Conservation (phyloP, 2,888 invertebrate species). For the Pseudococcus longispinus region DNA sequence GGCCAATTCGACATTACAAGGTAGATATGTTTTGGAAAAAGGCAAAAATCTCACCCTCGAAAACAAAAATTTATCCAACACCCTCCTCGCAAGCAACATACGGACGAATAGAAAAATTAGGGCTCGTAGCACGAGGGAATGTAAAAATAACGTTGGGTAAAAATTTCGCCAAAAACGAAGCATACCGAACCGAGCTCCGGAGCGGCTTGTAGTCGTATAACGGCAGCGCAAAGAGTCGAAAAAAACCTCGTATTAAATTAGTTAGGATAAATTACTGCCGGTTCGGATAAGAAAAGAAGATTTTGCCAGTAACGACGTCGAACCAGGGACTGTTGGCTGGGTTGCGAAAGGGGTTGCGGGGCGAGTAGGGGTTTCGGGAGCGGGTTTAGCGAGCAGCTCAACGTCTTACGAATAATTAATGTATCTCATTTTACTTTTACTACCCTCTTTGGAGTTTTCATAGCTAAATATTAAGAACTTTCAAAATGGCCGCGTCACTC, state of each 20-base stretch:
- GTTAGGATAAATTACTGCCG: slow-evolving; percentile 56
- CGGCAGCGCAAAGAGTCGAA: neutral
- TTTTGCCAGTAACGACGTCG: slow-evolving; percentile 56
- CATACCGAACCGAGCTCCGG: no score
- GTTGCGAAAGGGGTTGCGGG: neutral
- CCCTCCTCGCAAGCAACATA: no score
- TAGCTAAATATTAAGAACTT: slow-evolving; percentile 61
- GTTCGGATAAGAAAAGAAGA: slow-evolving; percentile 57
- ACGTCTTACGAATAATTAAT: slow-evolving; percentile 60
- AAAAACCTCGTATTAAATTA: slow-evolving; percentile 52
- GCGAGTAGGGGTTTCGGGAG: neutral
- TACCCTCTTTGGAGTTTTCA: slow-evolving; percentile 59
- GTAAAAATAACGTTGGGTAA: no score
- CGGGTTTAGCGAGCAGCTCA: slow-evolving; percentile 53
- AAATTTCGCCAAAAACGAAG: neutral
- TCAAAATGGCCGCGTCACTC: slow-evolving; percentile 61
- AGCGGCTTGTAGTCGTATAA: no score
- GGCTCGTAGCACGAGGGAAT: no score
- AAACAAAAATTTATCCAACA: no score
- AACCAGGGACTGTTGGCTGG: neutral
- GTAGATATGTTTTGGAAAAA: no score
- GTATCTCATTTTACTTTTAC: slow-evolving; percentile 60
- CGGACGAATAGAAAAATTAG: no score
- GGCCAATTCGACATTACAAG: no score
- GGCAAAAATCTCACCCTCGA: no score